Base-by-base conservation (phyloP, 1,140 invertebrate genomes). In the Philotrypesis tridentata region DNA sequence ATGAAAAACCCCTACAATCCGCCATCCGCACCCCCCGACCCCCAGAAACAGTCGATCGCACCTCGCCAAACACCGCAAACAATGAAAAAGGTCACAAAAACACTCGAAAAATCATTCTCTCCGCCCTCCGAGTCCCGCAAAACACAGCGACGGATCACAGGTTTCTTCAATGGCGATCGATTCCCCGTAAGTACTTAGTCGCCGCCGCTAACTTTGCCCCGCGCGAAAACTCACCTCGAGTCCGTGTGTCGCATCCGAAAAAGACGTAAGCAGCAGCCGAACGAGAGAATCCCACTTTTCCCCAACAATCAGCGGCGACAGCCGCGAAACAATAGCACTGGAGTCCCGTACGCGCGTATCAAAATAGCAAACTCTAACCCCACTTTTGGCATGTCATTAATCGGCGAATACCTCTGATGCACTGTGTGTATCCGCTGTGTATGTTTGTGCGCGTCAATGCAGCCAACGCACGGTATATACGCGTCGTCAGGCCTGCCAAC, bases 321-420 rank as follows among this genome's bases (percentile, higher is more conserved):
- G 21, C 17, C 1, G 21, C 17, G 21, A n/a, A 55, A 55, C 48
- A 55, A 55, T 55, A 55, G 48, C 17, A 7, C 1, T 55, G 14
- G 48, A 55, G 63, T 27, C n/a, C 8, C 21, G 48, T 61, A 60
- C 33, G n/a, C 2, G 21, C 6, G 33, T 12, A 72, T 61, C n/a
- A 72, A 43, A 79, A 72, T 72, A 79, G 40, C 25, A 29, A 61
- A 72, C 8, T 79, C 68, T 79, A 79, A 72, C 68, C 78, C 78
- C 29, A 79, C 78, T 79, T 79, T 63, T 79, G 12, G 61, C 68
- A 79, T 79, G 31, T 72, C 78, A 79, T 60, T 79, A 25, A 37
- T 37, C 33, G 33, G 33, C 33, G 33, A 37, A 37, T 37, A 9
- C 33, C 33, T 37, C 4, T 37, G 33, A 72, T 72, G 21, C 8